phyloP scores from a whole-genome alignment of 2,888 invertebrate species.

The Ochropleura plecta region DNA sequence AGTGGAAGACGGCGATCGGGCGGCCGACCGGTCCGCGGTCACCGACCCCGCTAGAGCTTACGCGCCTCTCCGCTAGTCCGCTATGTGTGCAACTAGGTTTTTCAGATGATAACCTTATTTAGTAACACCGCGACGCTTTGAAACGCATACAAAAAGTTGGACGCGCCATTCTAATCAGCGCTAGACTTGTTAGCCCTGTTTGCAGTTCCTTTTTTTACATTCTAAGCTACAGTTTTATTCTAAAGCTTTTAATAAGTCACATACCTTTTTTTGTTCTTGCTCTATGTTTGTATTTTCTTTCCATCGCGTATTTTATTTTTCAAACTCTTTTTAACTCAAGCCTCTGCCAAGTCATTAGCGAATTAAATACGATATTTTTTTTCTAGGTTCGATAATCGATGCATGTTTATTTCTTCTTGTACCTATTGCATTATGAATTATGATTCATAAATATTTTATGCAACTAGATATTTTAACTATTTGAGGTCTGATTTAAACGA shows the following conservation, averaged over 20 bases:
- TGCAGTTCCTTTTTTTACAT: constrained; percentile 25
- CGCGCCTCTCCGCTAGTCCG: constrained; percentile 76
- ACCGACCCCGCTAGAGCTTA: constrained; percentile 79
- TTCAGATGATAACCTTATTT: constrained; percentile 77
- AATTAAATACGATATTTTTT: constrained; percentile 38
- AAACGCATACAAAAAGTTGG: constrained; percentile 53
- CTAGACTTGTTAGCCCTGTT: constrained; percentile 11
- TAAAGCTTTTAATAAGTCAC: constrained; percentile 11
- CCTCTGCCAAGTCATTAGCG: constrained; percentile 19
- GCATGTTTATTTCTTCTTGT: constrained; percentile 15
- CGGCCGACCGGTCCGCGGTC: constrained; percentile 85
- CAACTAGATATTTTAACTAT: constrained; percentile 23
- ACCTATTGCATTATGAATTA: constrained; percentile 15
- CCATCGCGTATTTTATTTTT: constrained; percentile 23
- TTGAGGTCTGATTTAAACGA: constrained; percentile 29
- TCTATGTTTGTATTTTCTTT: constrained; percentile 5
- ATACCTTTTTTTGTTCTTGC: constrained; percentile 6
- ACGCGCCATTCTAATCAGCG: constrained; percentile 42
- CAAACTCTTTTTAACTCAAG: constrained; percentile 26
- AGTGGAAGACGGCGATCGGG: constrained; percentile 76
- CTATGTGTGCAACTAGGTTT: constrained; percentile 80
- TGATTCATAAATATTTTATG: constrained; percentile 28
- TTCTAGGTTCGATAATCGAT: constrained; percentile 19
- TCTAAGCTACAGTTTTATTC: constrained; percentile 9
- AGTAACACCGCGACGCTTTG: constrained; percentile 66